A percentile compares a stretch with the other conserved stretches of the same genome.
Evolutionary conservation across 2,797 vertebrate species (phyloP).

Genomic region (Aphelocoma californica): DNA sequence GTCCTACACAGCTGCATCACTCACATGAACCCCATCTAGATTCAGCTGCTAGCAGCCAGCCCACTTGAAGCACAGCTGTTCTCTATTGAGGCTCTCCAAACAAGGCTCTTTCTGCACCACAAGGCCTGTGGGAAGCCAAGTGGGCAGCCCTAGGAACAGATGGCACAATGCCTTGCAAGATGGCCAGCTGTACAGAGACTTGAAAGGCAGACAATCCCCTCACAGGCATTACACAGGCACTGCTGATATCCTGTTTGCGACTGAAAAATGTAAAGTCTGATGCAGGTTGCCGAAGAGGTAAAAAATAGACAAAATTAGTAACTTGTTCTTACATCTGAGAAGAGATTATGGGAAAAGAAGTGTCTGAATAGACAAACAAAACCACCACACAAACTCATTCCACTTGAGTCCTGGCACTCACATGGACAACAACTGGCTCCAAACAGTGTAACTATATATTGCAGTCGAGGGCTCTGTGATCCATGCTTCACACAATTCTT

Average conservation of each 20-base stretch:
- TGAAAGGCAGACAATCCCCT: not conserved
- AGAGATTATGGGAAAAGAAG: not conserved
- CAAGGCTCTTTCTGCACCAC: not conserved
- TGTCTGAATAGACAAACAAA: not conserved
- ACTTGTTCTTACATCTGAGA: not conserved
- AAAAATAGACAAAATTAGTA: not conserved
- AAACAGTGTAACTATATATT: not conserved
- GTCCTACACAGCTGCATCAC: not conserved
- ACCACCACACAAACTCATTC: not conserved
- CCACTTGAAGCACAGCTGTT: slow-evolving; percentile 38
- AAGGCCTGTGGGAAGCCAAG: not conserved
- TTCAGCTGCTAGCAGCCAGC: not conserved
- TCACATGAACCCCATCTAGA: not conserved
- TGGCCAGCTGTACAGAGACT: not conserved
- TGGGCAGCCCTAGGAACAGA: not conserved
- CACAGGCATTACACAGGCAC: not conserved
- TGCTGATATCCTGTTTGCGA: not conserved
- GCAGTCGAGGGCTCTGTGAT: not conserved
- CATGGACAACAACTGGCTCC: not conserved
- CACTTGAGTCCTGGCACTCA: not conserved
- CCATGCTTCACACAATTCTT: not conserved
- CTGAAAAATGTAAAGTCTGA: not conserved
- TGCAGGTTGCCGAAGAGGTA: not conserved
- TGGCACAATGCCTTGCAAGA: not conserved
- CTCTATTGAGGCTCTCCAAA: not conserved